Conservation (phyloP, 92 coral and sea anemone genomes). For the Virgularia gustaviana region DNA sequence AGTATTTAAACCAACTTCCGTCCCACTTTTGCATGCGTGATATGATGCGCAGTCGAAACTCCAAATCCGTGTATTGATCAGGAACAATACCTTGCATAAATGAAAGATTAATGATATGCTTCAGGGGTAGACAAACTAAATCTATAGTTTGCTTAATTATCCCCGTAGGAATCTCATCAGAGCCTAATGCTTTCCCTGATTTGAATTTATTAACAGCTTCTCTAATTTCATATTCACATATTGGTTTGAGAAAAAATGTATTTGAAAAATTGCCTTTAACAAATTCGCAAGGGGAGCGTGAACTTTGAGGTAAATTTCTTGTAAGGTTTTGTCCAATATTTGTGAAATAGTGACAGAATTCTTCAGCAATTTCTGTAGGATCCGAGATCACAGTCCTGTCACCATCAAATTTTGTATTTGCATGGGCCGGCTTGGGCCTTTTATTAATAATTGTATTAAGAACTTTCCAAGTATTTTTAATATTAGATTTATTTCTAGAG, state of each 20-base stretch:
- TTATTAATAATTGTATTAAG: conserved; percentile 32
- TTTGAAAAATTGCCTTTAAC: conserved; percentile 5
- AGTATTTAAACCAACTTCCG: too few relatives aligned
- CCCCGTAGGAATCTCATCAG: conserved; percentile 21
- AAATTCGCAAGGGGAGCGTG: conserved; percentile 18
- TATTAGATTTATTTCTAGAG: conserved; percentile 11
- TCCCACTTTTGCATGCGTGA: too few relatives aligned
- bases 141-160: conserved; percentile 10
- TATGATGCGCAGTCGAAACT: too few relatives aligned
- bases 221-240: conserved; percentile 13
- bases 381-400: conserved; percentile 26
- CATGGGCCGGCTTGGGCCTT: conserved; percentile 19
- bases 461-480: conserved; percentile 36
- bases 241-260: background rate
- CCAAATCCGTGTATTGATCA: too few relatives aligned
- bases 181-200: conserved; percentile 1
- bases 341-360: conserved; percentile 28
- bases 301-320: conserved; percentile 24
- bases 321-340: conserved; percentile 29
- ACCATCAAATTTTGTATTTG: conserved; percentile 12
- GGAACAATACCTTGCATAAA: conserved; percentile 35
- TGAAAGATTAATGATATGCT: conserved; percentile 31
- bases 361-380: conserved; percentile 29
- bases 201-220: conserved; percentile 17
- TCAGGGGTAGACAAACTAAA: conserved; percentile 18